Base-by-base conservation (phyloP, 1,140 invertebrate species). In the Neodiprion pinetum region DNA sequence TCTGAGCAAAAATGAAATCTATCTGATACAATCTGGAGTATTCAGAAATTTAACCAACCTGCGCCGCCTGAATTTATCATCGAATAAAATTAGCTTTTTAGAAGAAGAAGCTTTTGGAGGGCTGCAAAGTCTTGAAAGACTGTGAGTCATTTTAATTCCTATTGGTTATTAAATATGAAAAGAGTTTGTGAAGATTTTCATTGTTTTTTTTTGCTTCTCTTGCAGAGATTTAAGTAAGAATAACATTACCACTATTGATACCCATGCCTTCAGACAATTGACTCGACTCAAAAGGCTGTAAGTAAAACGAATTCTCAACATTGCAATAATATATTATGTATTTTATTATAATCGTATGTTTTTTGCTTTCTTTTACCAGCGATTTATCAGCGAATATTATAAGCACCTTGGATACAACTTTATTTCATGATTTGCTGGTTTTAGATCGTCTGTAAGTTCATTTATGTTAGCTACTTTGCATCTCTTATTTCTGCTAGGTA, bases 141-240 rank as follows among this genome's bases (percentile, higher is more conserved):
- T 95, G 75, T 92, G 92, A 82, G 85, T 78, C 76, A n/a, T 74
- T 21, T 4, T 71, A 72, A 48, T 61, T 53, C 28, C 53, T 49
- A 12, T 71, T 71, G 0, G 1, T 70, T 4, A 71, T 78, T 50
- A 71, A 74, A 10, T 73, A 72, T 70, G n/a, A 49, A 48, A 1
- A 65, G 68, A 77, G 71, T 77, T 73, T 69, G 53, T 49, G 70
- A 61, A 61, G n/a, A 68, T 61, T 48, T 72, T 80, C 11, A 67
- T 66, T 77, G 75, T 70, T 17, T 69, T 50, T 77, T 40, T 40
- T 40, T 40, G 72, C 75, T 73, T 74, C 80, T 67, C 79, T 88
- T 89, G 61, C 84, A 94, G 93, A 80, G 93, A 94, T 85, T 88
- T 97, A 70, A 94, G 93, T 80, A 91, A 92, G 81, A 98, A 98